Percentiles rank a stretch among this genome's conserved stretches.
Conservation (phyloP, 1,140 invertebrate species). For the Drosophila takahashii region DNA sequence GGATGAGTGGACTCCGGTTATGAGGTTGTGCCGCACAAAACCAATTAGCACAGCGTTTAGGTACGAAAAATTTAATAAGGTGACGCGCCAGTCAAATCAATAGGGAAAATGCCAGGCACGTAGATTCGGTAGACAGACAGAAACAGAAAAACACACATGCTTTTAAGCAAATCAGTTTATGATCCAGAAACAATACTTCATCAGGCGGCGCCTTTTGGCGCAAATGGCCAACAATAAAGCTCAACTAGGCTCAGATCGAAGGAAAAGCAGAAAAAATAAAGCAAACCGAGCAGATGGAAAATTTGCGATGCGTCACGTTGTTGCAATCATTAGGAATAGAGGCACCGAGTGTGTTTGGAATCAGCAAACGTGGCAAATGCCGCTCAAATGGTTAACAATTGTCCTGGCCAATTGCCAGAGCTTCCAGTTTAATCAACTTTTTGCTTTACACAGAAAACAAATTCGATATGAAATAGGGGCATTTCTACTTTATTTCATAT, state of each 20-base stretch:
- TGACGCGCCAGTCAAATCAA: constrained; percentile 15
- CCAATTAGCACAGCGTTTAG: constrained; percentile 68
- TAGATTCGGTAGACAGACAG: constrained; percentile 37
- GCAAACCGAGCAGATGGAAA: constrained; percentile 22
- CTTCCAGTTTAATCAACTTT: constrained; percentile 61
- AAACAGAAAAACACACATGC: constrained; percentile 31
- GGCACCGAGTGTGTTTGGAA: constrained; percentile 47
- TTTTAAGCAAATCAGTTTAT: constrained; percentile 79
- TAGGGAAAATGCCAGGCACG: constrained; percentile 57
- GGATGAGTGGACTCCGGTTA: constrained; percentile 46
- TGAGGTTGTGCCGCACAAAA: constrained; percentile 46
- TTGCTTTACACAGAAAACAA: background rate
- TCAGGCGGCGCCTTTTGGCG: constrained; percentile 59
- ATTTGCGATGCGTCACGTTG: constrained; percentile 66
- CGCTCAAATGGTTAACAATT: constrained; percentile 64
- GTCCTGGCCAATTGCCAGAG: constrained; percentile 60
- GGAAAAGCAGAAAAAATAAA: constrained; percentile 16
- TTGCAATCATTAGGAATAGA: constrained; percentile 67
- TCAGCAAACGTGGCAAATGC: constrained; percentile 61
- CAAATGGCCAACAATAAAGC: constrained; percentile 62
- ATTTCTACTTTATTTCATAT: too few relatives aligned
- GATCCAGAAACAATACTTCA: constrained; percentile 80
- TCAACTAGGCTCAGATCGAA: constrained; percentile 44
- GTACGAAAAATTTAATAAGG: constrained; percentile 59
- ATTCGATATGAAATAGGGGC: too few relatives aligned